Base-by-base conservation (phyloP, 2,113 vertebrate genomes). In the Dipodomys ordii region DNA sequence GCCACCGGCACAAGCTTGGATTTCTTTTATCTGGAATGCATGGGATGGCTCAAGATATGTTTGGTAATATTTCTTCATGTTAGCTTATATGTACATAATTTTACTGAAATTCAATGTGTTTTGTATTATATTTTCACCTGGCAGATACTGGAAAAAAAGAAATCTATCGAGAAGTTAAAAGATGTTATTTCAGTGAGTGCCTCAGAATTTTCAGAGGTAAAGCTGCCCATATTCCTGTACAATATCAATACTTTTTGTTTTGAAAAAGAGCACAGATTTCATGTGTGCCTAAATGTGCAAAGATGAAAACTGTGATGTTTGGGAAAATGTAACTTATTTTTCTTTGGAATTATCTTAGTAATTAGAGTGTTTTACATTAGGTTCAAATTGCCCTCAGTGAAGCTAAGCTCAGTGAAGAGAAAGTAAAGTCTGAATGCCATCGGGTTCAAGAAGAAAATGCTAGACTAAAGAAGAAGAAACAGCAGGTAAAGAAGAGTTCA, bases 351-450 rank as follows among this genome's bases (percentile, higher is more conserved):
- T 28, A 30, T 44, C 83, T 92, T 62, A 57, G 49, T 94, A 87
- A 93, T 30, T 19, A 44, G 13, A 73, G 3, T 93, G 22, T 90
- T 96, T 89, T 83, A 23, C 25, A 80, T 80, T 96, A 99, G 99
- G 98, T 99, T 64, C 98, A 99, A 12, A 88, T 99, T 92, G 99
- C 98, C 13, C 98, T 99, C 93, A 99, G 99, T 90, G 99, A 99
- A 96, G 98, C 99, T 57, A 99, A 99, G 97, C 97, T 99, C 74
- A 98, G 98, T 80, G 99, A 99, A 98, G 99, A 99, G 92, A 99
- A 99, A 44, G 97, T 99, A 90, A 99, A 98, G 25, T 98, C 98
- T 90, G 99, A 99, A 83, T 98, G 99, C 20, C 98, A 97, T 91
- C 98, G 97, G 49, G 94, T 99, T 15, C 98, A 99, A 88, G 99